A percentile compares a stretch with the other conserved stretches of the same genome.
Conservation (phyloP, 2,888 invertebrate genomes). For the Spatulosminthurus flaviceps region DNA sequence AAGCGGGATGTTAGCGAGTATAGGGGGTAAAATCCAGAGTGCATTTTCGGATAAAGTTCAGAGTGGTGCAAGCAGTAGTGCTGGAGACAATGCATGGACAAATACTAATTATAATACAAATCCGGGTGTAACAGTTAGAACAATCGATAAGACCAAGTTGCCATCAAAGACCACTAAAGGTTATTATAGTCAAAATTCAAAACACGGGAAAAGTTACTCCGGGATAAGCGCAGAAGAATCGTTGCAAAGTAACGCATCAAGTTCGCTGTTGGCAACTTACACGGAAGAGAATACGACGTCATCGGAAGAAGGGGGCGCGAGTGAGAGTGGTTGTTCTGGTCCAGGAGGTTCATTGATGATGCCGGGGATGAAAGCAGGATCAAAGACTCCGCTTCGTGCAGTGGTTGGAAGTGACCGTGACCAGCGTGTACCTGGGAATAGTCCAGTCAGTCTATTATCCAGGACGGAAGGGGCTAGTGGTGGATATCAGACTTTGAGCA, state of each 20-base stretch:
- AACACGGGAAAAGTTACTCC: constrained; percentile 55
- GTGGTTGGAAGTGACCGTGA: constrained; percentile 4
- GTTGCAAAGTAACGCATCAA: constrained; percentile 23
- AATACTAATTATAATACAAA: constrained; percentile 57
- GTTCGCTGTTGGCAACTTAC: neutral
- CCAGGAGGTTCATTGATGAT: constrained; percentile 19
- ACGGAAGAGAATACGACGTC: constrained; percentile 9
- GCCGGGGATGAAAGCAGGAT: constrained; percentile 18
- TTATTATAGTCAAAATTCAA: constrained; percentile 54
- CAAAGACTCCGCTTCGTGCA: constrained; percentile 41
- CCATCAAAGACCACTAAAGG: constrained; percentile 54
- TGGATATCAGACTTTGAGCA: constrained; percentile 41
- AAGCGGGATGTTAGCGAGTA: constrained; percentile 39
- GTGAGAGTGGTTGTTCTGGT: constrained; percentile 4
- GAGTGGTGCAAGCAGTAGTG: constrained; percentile 52
- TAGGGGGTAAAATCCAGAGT: constrained; percentile 42
- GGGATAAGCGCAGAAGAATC: constrained; percentile 26
- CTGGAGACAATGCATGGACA: constrained; percentile 53
- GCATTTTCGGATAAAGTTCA: constrained; percentile 42
- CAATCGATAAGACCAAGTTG: constrained; percentile 56
- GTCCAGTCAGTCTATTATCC: constrained; percentile 38
- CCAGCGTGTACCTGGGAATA: constrained; percentile 13
- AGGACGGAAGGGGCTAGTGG: constrained; percentile 37
- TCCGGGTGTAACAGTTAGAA: constrained; percentile 55
- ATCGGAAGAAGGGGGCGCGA: neutral